These are phyloP conservation scores for Neoniphon sammara DNA, from an alignment of 2,797 vertebrate species.

Conservation along the genomic window DNA sequence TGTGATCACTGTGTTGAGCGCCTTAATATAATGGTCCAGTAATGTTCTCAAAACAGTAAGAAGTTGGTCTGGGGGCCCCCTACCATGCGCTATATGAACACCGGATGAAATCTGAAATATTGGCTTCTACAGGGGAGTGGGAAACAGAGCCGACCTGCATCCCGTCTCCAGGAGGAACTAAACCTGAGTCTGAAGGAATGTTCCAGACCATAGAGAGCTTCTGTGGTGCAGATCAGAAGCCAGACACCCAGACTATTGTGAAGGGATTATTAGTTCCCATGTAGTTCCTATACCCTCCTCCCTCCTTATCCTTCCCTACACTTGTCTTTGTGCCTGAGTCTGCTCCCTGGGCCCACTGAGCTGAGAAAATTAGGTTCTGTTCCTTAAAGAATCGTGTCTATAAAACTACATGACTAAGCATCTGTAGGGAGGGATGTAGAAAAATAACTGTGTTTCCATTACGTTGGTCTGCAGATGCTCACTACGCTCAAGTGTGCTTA, in stretches of 20 bases:
- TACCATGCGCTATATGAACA: conserved; percentile 44
- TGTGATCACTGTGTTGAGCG: conserved; percentile 39
- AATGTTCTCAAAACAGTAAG: conserved; percentile 49
- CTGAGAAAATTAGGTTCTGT: conserved; percentile 64
- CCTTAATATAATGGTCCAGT: conserved; percentile 26
- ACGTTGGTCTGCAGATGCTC: conserved; percentile 22
- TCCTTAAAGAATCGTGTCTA: conserved; percentile 52
- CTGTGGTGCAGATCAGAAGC: conserved; percentile 72
- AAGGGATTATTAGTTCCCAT: conserved; percentile 79
- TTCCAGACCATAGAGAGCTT: conserved; percentile 67
- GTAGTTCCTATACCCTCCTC: conserved; percentile 58
- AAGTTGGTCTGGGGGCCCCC: conserved; percentile 41
- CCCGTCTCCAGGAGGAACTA: conserved; percentile 80
- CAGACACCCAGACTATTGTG: conserved; percentile 71
- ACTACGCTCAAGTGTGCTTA: conserved; percentile 35
- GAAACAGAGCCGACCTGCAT: conserved; percentile 69
- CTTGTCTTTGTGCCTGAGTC: conserved; percentile 70
- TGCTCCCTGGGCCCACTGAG: conserved; percentile 58
- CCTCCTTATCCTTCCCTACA: conserved; percentile 47
- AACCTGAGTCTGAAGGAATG: conserved; percentile 77
- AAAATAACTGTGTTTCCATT: conserved; percentile 32
- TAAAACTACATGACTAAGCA: conserved; percentile 58
- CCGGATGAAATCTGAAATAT: conserved; percentile 62
- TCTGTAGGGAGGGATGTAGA: conserved; percentile 28
- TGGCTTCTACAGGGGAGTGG: conserved; percentile 64